These are phyloP conservation scores for Geotrypetes seraphini DNA, from an alignment of 2,797 vertebrate species.

Conservation along the genomic window DNA sequence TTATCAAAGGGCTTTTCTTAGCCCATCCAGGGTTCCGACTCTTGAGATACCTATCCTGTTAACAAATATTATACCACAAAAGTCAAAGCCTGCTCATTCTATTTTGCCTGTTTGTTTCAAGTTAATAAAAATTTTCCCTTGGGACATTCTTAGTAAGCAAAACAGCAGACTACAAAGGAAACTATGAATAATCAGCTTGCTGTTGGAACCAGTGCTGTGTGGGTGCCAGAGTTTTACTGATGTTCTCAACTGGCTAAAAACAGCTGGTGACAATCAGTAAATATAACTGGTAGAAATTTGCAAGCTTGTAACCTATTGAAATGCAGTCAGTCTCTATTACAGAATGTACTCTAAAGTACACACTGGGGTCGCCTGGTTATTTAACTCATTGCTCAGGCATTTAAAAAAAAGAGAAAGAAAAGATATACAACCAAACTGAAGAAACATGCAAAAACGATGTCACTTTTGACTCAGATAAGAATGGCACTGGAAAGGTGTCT, in stretches of 20 bases:
- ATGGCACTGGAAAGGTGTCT: too few species aligned
- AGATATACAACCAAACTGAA: too few species aligned
- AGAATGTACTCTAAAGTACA: too few species aligned
- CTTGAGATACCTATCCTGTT: conserved; percentile 3
- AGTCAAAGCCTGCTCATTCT: not conserved
- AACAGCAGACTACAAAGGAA: conserved; percentile 35
- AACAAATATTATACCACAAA: conserved; percentile 1
- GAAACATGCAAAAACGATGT: too few species aligned
- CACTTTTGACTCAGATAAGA: too few species aligned
- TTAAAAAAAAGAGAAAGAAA: too few species aligned
- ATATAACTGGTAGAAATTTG: not conserved
- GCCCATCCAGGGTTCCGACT: conserved; percentile 8
- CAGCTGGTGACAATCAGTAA: conserved; percentile 7
- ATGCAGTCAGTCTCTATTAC: too few species aligned
- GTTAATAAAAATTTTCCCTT: conserved; percentile 29
- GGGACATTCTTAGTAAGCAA: conserved; percentile 29
- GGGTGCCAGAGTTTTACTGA: conserved; percentile 29
- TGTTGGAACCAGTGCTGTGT: conserved; percentile 23
- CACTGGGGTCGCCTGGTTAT: too few species aligned
- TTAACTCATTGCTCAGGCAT: too few species aligned
- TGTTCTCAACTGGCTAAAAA: conserved; percentile 34
- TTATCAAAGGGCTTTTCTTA: not conserved
- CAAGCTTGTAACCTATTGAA: too few species aligned
- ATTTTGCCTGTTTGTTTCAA: conserved; percentile 26
- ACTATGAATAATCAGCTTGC: conserved; percentile 35